phyloP scores from a whole-genome alignment of 2,888 invertebrate genomes.

The Ecliptopera silaceata region DNA sequence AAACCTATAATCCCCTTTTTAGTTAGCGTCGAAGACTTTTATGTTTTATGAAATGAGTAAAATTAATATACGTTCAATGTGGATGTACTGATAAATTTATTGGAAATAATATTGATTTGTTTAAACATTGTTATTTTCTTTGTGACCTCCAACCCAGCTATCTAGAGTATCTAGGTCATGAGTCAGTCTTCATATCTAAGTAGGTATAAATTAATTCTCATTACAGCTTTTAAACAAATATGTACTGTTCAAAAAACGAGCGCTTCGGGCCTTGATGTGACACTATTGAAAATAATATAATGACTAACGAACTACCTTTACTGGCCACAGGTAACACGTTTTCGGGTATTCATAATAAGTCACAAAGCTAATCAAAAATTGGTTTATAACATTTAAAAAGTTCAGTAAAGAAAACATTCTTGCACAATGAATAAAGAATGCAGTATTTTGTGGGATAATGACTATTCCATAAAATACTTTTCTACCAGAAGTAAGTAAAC shows the following conservation, averaged over 20 bases:
- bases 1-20: constrained; percentile 72
- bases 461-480: too few species aligned
- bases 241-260: constrained; percentile 16
- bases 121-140: constrained; percentile 64
- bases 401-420: too few species aligned
- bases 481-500: too few species aligned
- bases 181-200: constrained; percentile 34
- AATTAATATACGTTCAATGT: constrained; percentile 75
- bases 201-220: constrained; percentile 40
- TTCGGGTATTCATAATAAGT: too few species aligned
- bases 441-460: too few species aligned
- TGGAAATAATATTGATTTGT: constrained; percentile 83
- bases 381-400: too few species aligned
- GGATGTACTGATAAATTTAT: constrained; percentile 82
- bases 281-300: constrained; percentile 49
- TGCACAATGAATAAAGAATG: too few species aligned
- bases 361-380: too few species aligned
- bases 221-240: constrained; percentile 39
- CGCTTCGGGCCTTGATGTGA: constrained; percentile 38
- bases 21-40: constrained; percentile 74
- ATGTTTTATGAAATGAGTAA: constrained; percentile 68
- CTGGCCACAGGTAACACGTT: constrained; percentile 5
- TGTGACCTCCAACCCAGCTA: constrained; percentile 23
- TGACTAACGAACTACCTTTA: constrained; percentile 49
- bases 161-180: constrained; percentile 11